Evolutionary conservation across 2,888 invertebrate genomes (phyloP), one percentile per base, ranked within the genome.

Genomic region (Habrosyne pyritoides): DNA sequence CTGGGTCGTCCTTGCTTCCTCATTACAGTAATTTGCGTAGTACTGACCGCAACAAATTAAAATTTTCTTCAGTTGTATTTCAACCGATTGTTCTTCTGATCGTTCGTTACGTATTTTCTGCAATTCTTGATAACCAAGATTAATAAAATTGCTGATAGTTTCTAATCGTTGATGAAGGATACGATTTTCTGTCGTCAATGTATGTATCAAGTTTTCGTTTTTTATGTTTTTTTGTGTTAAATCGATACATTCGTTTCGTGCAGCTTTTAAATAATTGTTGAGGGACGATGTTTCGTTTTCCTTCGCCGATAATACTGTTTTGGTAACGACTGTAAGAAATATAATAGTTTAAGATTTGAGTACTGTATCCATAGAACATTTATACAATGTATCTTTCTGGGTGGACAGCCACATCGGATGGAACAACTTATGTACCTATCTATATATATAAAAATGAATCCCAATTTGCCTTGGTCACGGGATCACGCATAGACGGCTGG

Each of bases 41-140:
- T 81, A 85, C 53, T 84, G 75, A 2, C 84, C 81, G 61, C 82
- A 86, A 53, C 67, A 71, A 47, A 78, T 47, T 47, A 87, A 75
- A 21, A 88, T 78, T 49, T 81, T 67, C 56, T 80, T 83, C 14
- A 87, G 65, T 67, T 86, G 74, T 53, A 72, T 64, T 22, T 75
- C 55, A 33, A 60, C 55, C 2, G 80, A 60, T 24, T 69, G 47
- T 48, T 80, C 69, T 54, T 79, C 67, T n/a, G 49, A 10, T 10
- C 54, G 53, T 56, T 77, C 67, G 7, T 70, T 66, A 14, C 71
- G 64, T 28, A 81, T 72, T 64, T 75, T 79, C 51, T 79, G 76
- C 42, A 86, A 59, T 60, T 86, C 73, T 53, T 69, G 58, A 60
- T 83, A 87, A 1, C 82, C 83, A 5, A 82, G 66, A n/a, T 74